Base-by-base conservation (phyloP, 2,888 invertebrate genomes). In the Actias luna region DNA sequence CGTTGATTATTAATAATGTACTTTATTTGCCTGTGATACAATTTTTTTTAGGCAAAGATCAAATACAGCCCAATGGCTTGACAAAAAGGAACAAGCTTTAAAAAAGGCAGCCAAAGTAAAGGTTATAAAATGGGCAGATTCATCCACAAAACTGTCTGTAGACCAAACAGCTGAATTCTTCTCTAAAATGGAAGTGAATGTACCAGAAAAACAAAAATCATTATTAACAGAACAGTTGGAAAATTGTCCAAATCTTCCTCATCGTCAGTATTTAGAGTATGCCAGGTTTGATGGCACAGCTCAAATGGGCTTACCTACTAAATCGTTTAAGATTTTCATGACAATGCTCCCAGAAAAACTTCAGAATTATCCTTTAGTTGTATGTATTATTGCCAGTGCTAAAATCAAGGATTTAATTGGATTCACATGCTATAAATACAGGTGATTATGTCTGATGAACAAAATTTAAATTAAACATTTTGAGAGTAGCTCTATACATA, bases 361-460 rank as follows among this genome's bases (percentile, higher is more conserved):
- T 68, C 94, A 97, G 68, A 95, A 95, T 71, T 98, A 97, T 88
- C 98, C 98, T 0, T 90, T 98, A 83, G 94, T 95, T 75, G 94
- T 98, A 61, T 95, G 95, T 75, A 97, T 98, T 61, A 93, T 97
- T 64, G 95, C 96, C 22, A 95, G 94, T 74, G 98, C 98, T 31
- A 98, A 96, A 91, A 97, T 99, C 63, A 94, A 94, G 74, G 98
- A 99, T 83, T 94, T 99, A 36, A 97, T 99, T 80, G 99, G 99
- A 39, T 95, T 99, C 62, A 97, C 97, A 75, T 97, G 98, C 88
- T 98, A 97, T 82, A 96, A 97, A 91, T 96, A 95, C 94, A 91
- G 94, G 95, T 92, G 90, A 70, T 36, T 60, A 29, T 31, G 5
- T 7, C n/a, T 16, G 31, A 58, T 8, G 5, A 27, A 1, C 55